These are phyloP conservation scores for Oligia fasciuncula DNA, from an alignment of 2,888 invertebrate genomes.

Conservation along the genomic window DNA sequence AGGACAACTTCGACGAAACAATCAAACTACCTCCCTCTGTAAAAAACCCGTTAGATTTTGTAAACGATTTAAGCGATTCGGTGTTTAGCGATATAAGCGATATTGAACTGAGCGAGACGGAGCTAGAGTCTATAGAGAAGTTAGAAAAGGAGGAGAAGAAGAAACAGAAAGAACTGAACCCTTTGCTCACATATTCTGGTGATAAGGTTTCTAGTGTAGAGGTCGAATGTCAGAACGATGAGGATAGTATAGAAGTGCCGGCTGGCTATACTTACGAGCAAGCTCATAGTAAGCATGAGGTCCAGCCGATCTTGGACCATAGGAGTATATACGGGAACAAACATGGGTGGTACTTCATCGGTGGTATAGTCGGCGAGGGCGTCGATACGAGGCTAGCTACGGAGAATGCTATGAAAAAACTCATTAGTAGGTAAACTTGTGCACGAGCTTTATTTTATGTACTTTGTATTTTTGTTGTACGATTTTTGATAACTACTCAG, in stretches of 20 bases:
- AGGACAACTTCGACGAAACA: slow-evolving; percentile 86
- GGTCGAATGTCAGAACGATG: slow-evolving; percentile 76
- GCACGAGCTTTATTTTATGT: slow-evolving; percentile 75
- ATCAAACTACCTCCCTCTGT: slow-evolving; percentile 85
- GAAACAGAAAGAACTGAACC: slow-evolving; percentile 84
- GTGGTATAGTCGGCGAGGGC: slow-evolving; percentile 94
- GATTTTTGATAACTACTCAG: not conserved
- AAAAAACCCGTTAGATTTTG: slow-evolving; percentile 90
- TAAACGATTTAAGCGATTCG: slow-evolving; percentile 91
- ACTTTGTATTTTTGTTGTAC: slow-evolving; percentile 27
- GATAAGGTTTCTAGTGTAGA: slow-evolving; percentile 75
- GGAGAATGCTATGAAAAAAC: slow-evolving; percentile 93
- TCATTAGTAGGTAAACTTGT: slow-evolving; percentile 94
- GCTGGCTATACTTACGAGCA: slow-evolving; percentile 85
- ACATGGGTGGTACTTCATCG: slow-evolving; percentile 96
- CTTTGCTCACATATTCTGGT: slow-evolving; percentile 81
- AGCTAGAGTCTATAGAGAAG: slow-evolving; percentile 90
- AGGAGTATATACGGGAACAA: slow-evolving; percentile 92
- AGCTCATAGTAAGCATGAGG: slow-evolving; percentile 88
- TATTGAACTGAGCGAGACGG: slow-evolving; percentile 91
- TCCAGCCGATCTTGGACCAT: slow-evolving; percentile 90
- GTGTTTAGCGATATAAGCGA: slow-evolving; percentile 92
- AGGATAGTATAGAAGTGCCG: slow-evolving; percentile 71
- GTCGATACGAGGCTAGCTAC: slow-evolving; percentile 92
- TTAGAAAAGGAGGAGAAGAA: slow-evolving; percentile 86